Evolutionary conservation across 1,140 invertebrate genomes (phyloP), one percentile per base, ranked within the genome.

Genomic region (Atopsyche davidsoni): DNA sequence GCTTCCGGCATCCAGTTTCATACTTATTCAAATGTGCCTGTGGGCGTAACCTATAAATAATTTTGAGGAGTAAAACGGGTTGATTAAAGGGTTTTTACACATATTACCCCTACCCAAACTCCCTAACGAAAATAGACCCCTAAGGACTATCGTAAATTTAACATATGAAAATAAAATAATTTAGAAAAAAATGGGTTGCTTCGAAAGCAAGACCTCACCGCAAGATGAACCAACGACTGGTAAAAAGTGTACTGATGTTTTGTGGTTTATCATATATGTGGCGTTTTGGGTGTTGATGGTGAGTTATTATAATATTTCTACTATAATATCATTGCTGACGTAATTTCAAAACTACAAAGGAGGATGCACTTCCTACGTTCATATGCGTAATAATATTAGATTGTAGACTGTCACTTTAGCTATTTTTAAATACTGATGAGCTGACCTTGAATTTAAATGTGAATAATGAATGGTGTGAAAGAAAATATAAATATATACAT

Each of bases 231-330:
- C 50, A 28, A 46, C 42, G 21, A 40, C 34, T 17, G 34, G 28
- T 19, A 73, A 85, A 59, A 75, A 79, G 44, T 90, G 88, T 67
- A 96, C 92, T 2, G 92, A 96, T 74, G 79, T 92, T 11, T 75
- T 89, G 50, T 92, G 87, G 80, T 77, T 94, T 16, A 75, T 83
- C 58, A 67, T 92, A 55, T 95, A 89, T 64, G 77, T 92, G 46
- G 62, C 84, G 35, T 94, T 94, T 73, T 91, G 87, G 83, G 82
- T 83, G 64, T 73, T 92, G 53, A 86, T 96, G 90, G 91, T 94
- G 76, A 34, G 42, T 25, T 34, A 48, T 31, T 7, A 45, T 21
- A 13, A n/a, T n/a, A n/a, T n/a, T n/a, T n/a, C n/a, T n/a, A n/a
- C n/a, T n/a, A n/a, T n/a, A n/a, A n/a, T 46, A 25, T 32, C 19